Percentiles rank a stretch among this genome's conserved stretches.
Evolutionary conservation across 2,888 invertebrate species (phyloP).

Genomic region (Diloba caeruleocephala): DNA sequence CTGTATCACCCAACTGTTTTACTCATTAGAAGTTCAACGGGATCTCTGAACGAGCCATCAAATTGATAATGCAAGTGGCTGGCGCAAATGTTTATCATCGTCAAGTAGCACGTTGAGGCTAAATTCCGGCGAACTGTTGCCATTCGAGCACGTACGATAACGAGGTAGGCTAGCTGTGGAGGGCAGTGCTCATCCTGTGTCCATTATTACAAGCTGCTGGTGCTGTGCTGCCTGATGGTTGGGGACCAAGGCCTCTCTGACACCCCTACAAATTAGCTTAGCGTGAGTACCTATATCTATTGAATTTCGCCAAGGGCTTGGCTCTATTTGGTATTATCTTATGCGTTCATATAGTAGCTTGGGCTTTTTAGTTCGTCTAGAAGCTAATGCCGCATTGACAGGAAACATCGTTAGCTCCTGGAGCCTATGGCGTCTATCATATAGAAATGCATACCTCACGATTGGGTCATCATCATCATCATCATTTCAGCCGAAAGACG

Average conservation of each 20-base stretch:
- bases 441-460: too few species aligned
- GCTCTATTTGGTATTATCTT: too few species aligned
- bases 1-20: neutral
- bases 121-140: neutral
- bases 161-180: neutral
- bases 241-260: neutral
- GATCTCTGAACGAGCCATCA: constrained; percentile 9
- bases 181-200: neutral
- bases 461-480: too few species aligned
- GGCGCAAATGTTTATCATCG: neutral
- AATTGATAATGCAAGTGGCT: constrained; percentile 12
- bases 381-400: too few species aligned
- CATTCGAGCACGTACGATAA: neutral
- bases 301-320: too few species aligned
- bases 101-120: neutral
- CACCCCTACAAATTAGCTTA: neutral
- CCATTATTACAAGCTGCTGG: neutral
- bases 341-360: too few species aligned
- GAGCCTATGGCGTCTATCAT: too few species aligned
- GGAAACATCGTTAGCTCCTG: too few species aligned
- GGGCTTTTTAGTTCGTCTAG: too few species aligned
- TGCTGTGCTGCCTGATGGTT: constrained; percentile 14
- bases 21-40: constrained; percentile 23
- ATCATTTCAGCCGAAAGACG: too few species aligned
- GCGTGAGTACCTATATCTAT: neutral